These are phyloP conservation scores for Dinomys branickii DNA, from an alignment of 2,113 vertebrate genomes.

Conservation along the genomic window DNA sequence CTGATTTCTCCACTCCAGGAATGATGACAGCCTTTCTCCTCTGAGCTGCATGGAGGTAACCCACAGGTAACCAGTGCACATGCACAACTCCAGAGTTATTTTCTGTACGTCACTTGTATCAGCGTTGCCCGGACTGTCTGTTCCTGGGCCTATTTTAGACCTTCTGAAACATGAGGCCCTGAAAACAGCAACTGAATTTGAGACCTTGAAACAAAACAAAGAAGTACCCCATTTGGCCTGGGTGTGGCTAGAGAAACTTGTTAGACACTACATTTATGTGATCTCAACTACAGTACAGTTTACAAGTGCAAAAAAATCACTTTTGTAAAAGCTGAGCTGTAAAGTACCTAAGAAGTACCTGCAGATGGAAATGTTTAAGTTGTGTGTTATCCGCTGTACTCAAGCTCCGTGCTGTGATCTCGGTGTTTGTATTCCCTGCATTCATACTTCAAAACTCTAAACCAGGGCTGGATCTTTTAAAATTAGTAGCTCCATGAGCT, in stretches of 20 bases:
- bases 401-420: too few species aligned
- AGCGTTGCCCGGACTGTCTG: neutral
- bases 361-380: neutral
- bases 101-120: neutral
- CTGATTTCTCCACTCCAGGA: neutral
- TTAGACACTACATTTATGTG: neutral
- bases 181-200: neutral
- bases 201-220: neutral
- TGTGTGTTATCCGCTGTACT: fast-evolving
- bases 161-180: neutral
- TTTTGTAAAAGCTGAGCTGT: neutral
- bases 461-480: too few species aligned
- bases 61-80: neutral
- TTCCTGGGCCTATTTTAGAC: neutral
- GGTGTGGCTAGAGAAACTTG: neutral
- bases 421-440: neutral
- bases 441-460: neutral
- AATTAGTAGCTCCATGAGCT: neutral
- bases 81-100: neutral
- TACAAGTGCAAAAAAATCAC: neutral
- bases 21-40: neutral
- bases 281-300: neutral
- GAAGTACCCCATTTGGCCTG: neutral
- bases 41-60: neutral
- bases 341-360: neutral